Evolutionary conservation across 2,888 invertebrate genomes (phyloP).

Genomic region (Sepiola atlantica): DNA sequence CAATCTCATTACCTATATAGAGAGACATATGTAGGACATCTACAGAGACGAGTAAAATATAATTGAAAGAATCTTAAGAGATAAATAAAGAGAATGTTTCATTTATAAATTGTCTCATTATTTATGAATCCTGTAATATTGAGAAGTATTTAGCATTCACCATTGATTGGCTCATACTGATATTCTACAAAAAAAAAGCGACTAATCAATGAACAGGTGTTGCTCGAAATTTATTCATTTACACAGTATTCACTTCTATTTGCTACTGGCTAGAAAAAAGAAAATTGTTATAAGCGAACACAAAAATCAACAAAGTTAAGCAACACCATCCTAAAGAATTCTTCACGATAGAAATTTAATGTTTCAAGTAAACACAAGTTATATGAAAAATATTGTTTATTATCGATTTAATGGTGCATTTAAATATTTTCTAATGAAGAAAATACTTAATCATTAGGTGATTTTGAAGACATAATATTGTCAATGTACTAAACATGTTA

Average conservation of each 20-base stretch:
- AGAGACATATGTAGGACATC: background rate
- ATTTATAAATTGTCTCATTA: background rate
- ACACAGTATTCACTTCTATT: background rate
- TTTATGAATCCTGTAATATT: background rate
- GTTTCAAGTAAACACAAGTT: background rate
- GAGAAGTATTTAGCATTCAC: background rate
- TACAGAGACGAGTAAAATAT: background rate
- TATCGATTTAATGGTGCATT: background rate
- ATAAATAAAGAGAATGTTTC: background rate
- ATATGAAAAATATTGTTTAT: background rate
- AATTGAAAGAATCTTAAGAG: background rate
- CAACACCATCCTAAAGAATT: too few species aligned
- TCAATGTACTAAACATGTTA: background rate
- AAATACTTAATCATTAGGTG: background rate
- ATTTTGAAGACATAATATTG: background rate
- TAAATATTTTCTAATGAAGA: background rate
- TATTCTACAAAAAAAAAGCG: background rate
- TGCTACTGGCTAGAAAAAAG: background rate
- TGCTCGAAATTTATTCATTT: background rate
- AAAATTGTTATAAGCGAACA: background rate
- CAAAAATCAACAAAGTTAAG: background rate
- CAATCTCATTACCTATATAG: background rate
- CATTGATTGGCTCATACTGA: background rate
- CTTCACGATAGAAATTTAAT: background rate
- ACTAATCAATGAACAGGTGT: slow-evolving; percentile 13